phyloP scores from a whole-genome alignment of 1,140 invertebrate species.

The Ceratosolen solmsi region DNA sequence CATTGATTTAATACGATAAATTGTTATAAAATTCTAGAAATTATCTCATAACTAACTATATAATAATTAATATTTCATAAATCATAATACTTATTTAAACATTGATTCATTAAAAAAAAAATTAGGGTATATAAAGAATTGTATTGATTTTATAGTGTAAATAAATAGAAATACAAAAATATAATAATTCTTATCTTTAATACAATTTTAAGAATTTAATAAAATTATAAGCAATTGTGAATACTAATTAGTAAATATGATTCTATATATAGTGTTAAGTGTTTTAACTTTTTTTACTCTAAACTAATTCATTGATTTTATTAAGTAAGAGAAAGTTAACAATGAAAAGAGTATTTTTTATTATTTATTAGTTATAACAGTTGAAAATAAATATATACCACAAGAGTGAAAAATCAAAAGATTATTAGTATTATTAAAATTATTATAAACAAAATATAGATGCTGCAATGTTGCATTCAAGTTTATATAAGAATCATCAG shows the following conservation, averaged over 20 bases:
- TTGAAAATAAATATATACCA: background rate
- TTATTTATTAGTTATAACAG: background rate
- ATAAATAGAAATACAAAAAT: background rate
- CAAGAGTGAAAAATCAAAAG: constrained; percentile 37
- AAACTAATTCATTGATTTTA: background rate
- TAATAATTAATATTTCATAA: too few species aligned
- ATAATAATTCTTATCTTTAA: background rate
- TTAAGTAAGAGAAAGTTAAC: background rate
- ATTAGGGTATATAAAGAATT: background rate
- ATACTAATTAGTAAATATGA: background rate
- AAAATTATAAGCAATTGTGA: background rate
- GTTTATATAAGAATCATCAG: background rate
- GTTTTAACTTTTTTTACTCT: background rate
- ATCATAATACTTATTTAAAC: too few species aligned
- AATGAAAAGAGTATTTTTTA: background rate
- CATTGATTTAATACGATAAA: too few species aligned
- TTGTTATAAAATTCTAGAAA: too few species aligned
- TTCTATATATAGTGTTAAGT: background rate
- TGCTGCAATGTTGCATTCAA: background rate
- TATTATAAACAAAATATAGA: background rate
- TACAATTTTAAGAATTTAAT: background rate
- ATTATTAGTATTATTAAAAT: constrained; percentile 17
- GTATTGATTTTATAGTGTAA: background rate
- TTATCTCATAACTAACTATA: too few species aligned
- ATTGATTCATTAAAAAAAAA: background rate